A percentile compares a stretch with the other conserved stretches of the same genome.
phyloP scores from a whole-genome alignment of 1,140 invertebrate species.

The Halyomorpha halys region DNA sequence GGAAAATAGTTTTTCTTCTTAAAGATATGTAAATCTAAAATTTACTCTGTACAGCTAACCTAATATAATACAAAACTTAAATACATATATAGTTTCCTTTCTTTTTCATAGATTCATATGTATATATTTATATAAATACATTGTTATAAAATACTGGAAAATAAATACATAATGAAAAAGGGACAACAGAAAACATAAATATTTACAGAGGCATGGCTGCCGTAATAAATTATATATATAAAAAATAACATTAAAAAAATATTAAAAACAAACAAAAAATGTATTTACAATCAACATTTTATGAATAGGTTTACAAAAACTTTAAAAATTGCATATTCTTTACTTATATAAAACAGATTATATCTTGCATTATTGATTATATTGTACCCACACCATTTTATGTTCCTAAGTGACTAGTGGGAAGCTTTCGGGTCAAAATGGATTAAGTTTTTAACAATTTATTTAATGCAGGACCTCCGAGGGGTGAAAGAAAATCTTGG shows the following conservation, averaged over 20 bases:
- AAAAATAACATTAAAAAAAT: not conserved
- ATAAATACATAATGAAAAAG: constrained; percentile 1
- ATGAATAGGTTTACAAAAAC: not conserved
- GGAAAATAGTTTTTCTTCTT: no score
- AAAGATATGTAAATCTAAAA: no score
- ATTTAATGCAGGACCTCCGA: constrained; percentile 1
- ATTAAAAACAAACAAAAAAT: constrained; percentile 3
- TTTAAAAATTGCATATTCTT: not conserved
- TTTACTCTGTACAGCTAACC: no score
- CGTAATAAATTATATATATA: not conserved
- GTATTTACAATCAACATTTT: not conserved
- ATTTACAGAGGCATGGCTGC: not conserved
- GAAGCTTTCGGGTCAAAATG: not conserved
- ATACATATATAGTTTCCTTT: not conserved
- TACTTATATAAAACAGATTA: not conserved
- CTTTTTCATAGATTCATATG: not conserved
- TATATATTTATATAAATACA: constrained; percentile 1
- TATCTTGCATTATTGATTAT: not conserved
- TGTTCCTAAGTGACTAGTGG: constrained; percentile 6
- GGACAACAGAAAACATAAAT: no score
- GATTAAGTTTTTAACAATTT: not conserved
- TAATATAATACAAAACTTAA: constrained; percentile 1
- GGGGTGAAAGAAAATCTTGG: not conserved
- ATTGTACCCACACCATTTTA: not conserved
- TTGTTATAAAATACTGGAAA: constrained; percentile 9